Conservation (phyloP, 2,888 invertebrate genomes). For the Beris chalybata region DNA sequence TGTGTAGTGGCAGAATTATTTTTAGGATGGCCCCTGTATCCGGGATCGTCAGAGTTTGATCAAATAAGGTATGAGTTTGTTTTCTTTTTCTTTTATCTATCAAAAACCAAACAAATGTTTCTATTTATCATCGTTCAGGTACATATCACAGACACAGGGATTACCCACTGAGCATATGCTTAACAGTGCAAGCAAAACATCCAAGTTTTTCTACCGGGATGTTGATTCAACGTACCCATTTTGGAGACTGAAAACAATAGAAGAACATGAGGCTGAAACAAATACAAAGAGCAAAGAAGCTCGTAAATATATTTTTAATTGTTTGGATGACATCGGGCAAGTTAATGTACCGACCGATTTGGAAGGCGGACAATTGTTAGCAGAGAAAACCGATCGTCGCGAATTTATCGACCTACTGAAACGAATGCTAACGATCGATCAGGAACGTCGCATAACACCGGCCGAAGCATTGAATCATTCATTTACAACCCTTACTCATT, state of each 20-base stretch:
- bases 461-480: slow-evolving; percentile 94
- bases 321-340: slow-evolving; percentile 97
- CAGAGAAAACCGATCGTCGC: slow-evolving; percentile 94
- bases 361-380: slow-evolving; percentile 93
- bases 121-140: slow-evolving; percentile 50
- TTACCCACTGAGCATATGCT: slow-evolving; percentile 98
- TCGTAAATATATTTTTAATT: slow-evolving; percentile 98
- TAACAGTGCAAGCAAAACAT: slow-evolving; percentile 94
- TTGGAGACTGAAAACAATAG: slow-evolving; percentile 90
- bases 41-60: slow-evolving; percentile 98
- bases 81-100: slow-evolving; percentile 2
- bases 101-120: not conserved
- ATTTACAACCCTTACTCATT: slow-evolving; percentile 89
- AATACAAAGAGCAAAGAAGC: slow-evolving; percentile 99
- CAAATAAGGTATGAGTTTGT: slow-evolving; percentile 81
- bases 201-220: slow-evolving; percentile 97
- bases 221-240: slow-evolving; percentile 88
- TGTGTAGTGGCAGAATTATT: slow-evolving; percentile 99
- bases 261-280: slow-evolving; percentile 97
- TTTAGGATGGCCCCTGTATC: slow-evolving; percentile 99
- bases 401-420: slow-evolving; percentile 98
- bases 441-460: slow-evolving; percentile 93
- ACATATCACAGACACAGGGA: slow-evolving; percentile 96
- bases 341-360: slow-evolving; percentile 96
- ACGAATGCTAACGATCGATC: slow-evolving; percentile 98